phyloP scores from a whole-genome alignment of 2,888 invertebrate genomes.

The Heliothis peltigera region DNA sequence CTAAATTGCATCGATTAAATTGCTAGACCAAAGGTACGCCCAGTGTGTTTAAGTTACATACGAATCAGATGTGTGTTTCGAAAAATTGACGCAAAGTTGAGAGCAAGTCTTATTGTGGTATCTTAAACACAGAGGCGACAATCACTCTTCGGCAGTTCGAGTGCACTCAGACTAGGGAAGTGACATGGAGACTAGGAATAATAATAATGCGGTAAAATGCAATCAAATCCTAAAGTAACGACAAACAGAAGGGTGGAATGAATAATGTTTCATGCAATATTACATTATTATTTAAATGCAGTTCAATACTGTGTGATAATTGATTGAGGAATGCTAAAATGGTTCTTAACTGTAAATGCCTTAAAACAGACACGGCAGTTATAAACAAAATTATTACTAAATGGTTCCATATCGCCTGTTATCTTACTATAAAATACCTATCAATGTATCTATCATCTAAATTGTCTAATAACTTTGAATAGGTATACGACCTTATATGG shows the following conservation, averaged over 20 bases:
- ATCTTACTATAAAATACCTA: conserved; percentile 44
- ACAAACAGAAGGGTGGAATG: conserved; percentile 59
- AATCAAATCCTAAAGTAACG: conserved; percentile 38
- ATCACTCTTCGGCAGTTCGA: conserved; percentile 88
- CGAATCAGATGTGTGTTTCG: conserved; percentile 49
- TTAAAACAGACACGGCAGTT: conserved; percentile 64
- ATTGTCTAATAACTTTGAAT: conserved; percentile 46
- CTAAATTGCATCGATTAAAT: conserved; percentile 64
- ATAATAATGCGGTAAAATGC: conserved; percentile 53
- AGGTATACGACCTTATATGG: conserved; percentile 49
- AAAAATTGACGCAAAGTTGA: conserved; percentile 3
- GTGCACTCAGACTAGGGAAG: conserved; percentile 85
- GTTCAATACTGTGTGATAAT: conserved; percentile 62
- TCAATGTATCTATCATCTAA: conserved; percentile 44
- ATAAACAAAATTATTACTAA: conserved; percentile 68
- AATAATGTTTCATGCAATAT: conserved; percentile 61
- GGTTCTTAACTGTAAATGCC: conserved; percentile 60
- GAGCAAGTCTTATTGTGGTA: conserved; percentile 56
- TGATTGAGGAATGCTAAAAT: conserved; percentile 73
- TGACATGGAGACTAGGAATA: conserved; percentile 83
- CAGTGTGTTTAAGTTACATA: conserved; percentile 67
- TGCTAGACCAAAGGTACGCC: conserved; percentile 64
- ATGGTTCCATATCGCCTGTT: conserved; percentile 76
- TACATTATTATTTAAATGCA: conserved; percentile 46
- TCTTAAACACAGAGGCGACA: conserved; percentile 76